Evolutionary conservation across 2,888 invertebrate species (phyloP).

Genomic region (Pristionchus maxplancki): DNA sequence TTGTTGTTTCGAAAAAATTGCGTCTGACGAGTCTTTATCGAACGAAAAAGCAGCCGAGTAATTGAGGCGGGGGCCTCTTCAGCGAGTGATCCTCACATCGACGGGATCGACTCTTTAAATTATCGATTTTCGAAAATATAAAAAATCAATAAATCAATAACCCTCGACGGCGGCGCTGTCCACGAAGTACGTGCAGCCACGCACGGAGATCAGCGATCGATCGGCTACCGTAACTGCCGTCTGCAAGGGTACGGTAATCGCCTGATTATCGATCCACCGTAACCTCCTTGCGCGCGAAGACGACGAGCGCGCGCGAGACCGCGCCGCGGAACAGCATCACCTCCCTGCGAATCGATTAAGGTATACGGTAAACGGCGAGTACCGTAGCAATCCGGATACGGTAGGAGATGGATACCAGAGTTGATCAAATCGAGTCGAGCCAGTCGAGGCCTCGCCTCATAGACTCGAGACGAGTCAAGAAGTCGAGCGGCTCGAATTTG

Average conservation of each 20-base stretch:
- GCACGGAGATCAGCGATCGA: slow-evolving; percentile 28
- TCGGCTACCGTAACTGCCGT: slow-evolving; percentile 28
- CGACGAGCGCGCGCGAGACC: slow-evolving; percentile 36
- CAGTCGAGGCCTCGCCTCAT: too few species aligned
- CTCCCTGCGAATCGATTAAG: not conserved
- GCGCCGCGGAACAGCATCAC: slow-evolving; percentile 38
- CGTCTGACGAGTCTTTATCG: slow-evolving; percentile 20
- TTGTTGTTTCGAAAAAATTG: too few species aligned
- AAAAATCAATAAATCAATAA: not conserved
- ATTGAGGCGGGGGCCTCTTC: not conserved
- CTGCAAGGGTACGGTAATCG: slow-evolving; percentile 7
- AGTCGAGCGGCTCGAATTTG: too few species aligned
- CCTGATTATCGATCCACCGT: not conserved
- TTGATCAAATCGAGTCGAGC: too few species aligned
- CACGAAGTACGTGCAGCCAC: slow-evolving; percentile 24
- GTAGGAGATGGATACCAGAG: too few species aligned
- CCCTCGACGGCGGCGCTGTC: slow-evolving; percentile 38
- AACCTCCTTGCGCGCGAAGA: slow-evolving; percentile 28
- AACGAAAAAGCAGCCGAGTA: not conserved
- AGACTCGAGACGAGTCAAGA: too few species aligned
- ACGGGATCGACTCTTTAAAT: not conserved
- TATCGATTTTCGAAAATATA: not conserved
- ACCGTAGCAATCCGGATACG: not conserved
- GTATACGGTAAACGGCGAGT: not conserved
- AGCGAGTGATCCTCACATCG: not conserved